Conservation (phyloP, 1,140 invertebrate genomes). For the Drosophila sechellia region DNA sequence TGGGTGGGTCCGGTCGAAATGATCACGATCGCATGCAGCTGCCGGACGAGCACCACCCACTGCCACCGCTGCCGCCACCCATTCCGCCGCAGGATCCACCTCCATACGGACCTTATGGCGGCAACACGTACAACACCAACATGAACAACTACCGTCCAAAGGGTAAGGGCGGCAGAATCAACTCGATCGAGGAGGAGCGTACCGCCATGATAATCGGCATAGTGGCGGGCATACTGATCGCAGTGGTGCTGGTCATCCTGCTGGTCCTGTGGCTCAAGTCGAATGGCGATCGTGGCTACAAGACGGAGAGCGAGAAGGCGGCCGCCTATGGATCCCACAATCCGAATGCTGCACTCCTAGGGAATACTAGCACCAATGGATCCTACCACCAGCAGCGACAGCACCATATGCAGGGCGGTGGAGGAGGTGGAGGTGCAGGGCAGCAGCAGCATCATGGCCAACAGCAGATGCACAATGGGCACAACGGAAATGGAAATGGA, state of each 20-base stretch:
- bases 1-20: constrained; percentile 26
- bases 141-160: constrained; percentile 77
- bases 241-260: constrained; percentile 95
- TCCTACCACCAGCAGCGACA: constrained; percentile 85
- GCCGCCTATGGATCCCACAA: constrained; percentile 89
- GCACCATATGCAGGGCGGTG: constrained; percentile 80
- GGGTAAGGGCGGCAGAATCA: constrained; percentile 87
- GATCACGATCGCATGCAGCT: constrained; percentile 69
- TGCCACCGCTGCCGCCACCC: constrained; percentile 75
- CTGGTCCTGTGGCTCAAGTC: constrained; percentile 94
- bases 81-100: constrained; percentile 65
- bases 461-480: constrained; percentile 57
- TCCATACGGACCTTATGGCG: constrained; percentile 79
- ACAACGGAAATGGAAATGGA: constrained; percentile 52
- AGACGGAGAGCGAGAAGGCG: constrained; percentile 94
- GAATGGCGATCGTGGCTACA: constrained; percentile 94
- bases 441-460: constrained; percentile 81
- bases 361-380: constrained; percentile 85
- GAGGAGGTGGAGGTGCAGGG: constrained; percentile 50
- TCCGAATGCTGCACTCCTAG: constrained; percentile 89
- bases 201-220: constrained; percentile 94
- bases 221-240: constrained; percentile 95
- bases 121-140: constrained; percentile 68
- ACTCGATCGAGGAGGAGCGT: constrained; percentile 89
- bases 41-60: constrained; percentile 74